Percentiles rank a stretch among this genome's conserved stretches.
Evolutionary conservation across 1,140 invertebrate species (phyloP).

Genomic region (Drosophila willistoni): DNA sequence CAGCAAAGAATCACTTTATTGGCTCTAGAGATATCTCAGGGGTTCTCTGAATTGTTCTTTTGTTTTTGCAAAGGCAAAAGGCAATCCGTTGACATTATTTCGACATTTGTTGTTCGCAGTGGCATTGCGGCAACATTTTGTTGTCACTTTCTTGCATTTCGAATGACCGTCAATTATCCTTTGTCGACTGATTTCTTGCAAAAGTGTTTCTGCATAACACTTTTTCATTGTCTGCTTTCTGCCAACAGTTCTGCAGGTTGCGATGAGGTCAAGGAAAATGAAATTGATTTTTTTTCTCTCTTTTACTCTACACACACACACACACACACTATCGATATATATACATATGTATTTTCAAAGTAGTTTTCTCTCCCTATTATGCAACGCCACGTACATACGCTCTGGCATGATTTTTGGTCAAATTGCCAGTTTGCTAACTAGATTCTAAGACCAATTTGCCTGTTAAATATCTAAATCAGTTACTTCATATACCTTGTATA

Average conservation of each 20-base stretch:
- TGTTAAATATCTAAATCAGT: neutral
- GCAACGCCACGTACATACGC: constrained; percentile 10
- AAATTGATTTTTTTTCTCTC: constrained; percentile 66
- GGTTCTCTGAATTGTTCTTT: neutral
- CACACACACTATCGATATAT: neutral
- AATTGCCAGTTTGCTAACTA: constrained; percentile 2
- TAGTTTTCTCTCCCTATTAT: constrained; percentile 35
- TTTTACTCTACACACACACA: neutral
- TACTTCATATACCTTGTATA: neutral
- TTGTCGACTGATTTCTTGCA: constrained; percentile 57
- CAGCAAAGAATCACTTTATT: constrained; percentile 13
- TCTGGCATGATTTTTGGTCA: neutral
- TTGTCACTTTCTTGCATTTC: constrained; percentile 75
- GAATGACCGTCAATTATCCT: constrained; percentile 82
- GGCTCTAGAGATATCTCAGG: constrained; percentile 17
- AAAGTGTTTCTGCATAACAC: constrained; percentile 2
- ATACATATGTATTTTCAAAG: constrained; percentile 34
- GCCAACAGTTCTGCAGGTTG: constrained; percentile 10
- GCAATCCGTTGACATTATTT: constrained; percentile 71
- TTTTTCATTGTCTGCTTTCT: constrained; percentile 20
- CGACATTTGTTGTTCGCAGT: constrained; percentile 59
- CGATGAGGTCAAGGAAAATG: constrained; percentile 72
- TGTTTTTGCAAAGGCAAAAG: constrained; percentile 32
- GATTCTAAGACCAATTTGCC: constrained; percentile 11
- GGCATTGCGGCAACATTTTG: constrained; percentile 44